Base-by-base conservation (phyloP, 1,140 invertebrate genomes). In the Drosophila parabipectinata region DNA sequence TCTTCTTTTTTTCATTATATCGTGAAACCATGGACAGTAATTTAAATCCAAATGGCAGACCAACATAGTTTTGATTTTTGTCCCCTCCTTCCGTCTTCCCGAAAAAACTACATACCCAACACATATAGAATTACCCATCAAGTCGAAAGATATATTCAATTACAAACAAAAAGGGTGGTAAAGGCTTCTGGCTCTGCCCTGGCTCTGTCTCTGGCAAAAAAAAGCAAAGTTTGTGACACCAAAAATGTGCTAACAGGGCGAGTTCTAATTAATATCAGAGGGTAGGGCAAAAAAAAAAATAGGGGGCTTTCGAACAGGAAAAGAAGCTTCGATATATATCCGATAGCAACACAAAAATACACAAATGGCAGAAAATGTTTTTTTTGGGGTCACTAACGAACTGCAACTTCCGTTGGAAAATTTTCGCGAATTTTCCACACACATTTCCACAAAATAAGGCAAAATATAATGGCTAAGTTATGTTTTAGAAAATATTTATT, bases 1-100 rank as follows among this genome's bases (percentile, higher is more conserved):
- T 73, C 32, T 21, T 30, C 21, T 30, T 44, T 50, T 32, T 63
- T 51, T 26, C 63, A 57, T 69, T 68, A 73, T 62, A 21, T 47
- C 18, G 7, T 47, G 15, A 24, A 10, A 55, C 51, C 44, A 32
- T 41, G 18, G 47, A 44, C 56, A 48, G 71, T 53, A 81, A 81
- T 47, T 69, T 72, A 66, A 77, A 61, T 61, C 77, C 72, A 77
- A 81, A 81, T 77, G 78, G 67, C 78, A 66, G 72, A 60, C 59
- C 67, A 59, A 26, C 57, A 59, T 24, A 47, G 64, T 64, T 60
- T 58, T 62, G 51, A 18, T 18, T 28, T 34, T 50, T 18, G 4
- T n/a, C 8, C 15, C 14, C 24, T 1, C 26, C 7, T 5, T 1
- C 12, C 0, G 8, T 10, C 41, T 0, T 24, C 26, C 34, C 8